phyloP scores from a whole-genome alignment of 2,888 invertebrate genomes.

The Agriopis aurantiaria region DNA sequence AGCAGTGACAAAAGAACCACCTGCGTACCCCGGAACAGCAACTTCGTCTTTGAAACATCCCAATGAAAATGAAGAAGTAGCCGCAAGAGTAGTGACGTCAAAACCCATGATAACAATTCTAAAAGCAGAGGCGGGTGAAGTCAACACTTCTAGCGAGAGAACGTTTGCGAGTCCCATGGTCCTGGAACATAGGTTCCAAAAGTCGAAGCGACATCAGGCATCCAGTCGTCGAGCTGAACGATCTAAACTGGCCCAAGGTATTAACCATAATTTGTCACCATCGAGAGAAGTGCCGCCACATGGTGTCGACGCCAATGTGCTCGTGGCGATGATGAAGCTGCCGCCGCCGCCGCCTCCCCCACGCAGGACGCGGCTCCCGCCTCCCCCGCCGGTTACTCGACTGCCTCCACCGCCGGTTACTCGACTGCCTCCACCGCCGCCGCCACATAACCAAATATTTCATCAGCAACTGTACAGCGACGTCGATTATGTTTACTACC shows the following conservation, averaged over 20 bases:
- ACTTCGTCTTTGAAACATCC: constrained; percentile 58
- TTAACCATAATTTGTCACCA: constrained; percentile 79
- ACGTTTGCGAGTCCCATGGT: constrained; percentile 84
- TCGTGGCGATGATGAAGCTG: constrained; percentile 88
- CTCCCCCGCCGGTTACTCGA: constrained; percentile 88
- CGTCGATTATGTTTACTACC: constrained; percentile 96
- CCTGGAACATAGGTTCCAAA: constrained; percentile 80
- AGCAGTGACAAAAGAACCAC: constrained; percentile 86
- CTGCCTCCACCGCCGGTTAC: constrained; percentile 89
- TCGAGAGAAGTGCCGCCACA: constrained; percentile 75
- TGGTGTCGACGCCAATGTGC: constrained; percentile 79
- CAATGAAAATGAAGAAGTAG: constrained; percentile 88
- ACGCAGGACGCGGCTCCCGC: constrained; percentile 88
- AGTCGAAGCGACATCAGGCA: constrained; percentile 80
- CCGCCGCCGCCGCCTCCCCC: constrained; percentile 86
- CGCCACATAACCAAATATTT: constrained; percentile 94
- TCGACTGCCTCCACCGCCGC: constrained; percentile 89
- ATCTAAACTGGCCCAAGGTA: constrained; percentile 85
- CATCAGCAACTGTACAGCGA: constrained; percentile 96
- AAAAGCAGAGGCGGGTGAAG: constrained; percentile 91
- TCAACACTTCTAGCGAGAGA: constrained; percentile 87
- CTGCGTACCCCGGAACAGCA: constrained; percentile 87
- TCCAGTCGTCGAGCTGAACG: constrained; percentile 88
- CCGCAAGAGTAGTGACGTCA: constrained; percentile 92
- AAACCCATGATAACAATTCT: constrained; percentile 92